Base-by-base conservation (phyloP, 2,888 invertebrate species). In the Metallyticus violacea region DNA sequence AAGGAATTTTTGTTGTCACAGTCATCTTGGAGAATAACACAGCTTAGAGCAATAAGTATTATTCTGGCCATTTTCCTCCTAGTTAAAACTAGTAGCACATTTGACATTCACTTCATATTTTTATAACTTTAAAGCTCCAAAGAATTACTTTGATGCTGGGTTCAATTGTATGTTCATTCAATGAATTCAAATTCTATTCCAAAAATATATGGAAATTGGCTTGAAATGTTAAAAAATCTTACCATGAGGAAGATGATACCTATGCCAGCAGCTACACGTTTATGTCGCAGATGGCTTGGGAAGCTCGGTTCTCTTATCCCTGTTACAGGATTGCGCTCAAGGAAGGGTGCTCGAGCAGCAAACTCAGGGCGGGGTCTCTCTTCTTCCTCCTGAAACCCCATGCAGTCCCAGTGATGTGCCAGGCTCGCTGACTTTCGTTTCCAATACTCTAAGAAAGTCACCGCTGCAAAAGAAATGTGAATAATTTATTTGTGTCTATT, bases 371-470 rank as follows among this genome's bases (percentile, higher is more conserved):
- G 89, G 0, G 93, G 93, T 29, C 93, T 90, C 89, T 93, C 93
- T 90, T 93, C 93, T 89, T 93, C 93, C 86, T 93, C 93, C 88
- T 93, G 93, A 90, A 93, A 93, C 88, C 93, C 93, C 89, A 92
- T 90, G 87, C 93, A 93, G 90, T 94, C 94, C 94, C 94, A 93
- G 89, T 93, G 93, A 89, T 94, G 93, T 27, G 93, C 92, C 40
- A 93, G 90, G 85, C 92, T 92, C 25, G 93, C 93, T 85, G 92
- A 93, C 89, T 93, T 93, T 81, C 93, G 90, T 89, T 94, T 93
- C 94, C 94, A 94, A 89, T 93, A 93, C 89, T 94, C 93, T 87
- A 94, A 91, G 89, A 94, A 93, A 79, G 93, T 92, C 77, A 94
- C 93, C 85, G 93, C 93, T 93, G 90, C 7, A 90, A 89, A 6